Evolutionary conservation across 1,140 invertebrate genomes (phyloP).

Genomic region (Eciton burchellii): DNA sequence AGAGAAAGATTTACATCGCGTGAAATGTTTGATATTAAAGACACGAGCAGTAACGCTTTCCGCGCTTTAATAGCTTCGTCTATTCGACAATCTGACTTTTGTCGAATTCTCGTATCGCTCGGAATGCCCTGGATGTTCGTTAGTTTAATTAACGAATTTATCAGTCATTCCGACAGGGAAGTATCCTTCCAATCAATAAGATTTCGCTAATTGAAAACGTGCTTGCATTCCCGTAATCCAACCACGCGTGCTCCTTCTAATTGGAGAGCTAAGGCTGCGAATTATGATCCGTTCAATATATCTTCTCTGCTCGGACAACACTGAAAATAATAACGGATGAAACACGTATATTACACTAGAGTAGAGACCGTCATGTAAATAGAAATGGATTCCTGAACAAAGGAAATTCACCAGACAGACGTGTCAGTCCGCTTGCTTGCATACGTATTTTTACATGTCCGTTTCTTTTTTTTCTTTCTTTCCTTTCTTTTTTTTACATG

Average conservation of each 20-base stretch:
- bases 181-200: conserved; percentile 53
- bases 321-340: conserved; percentile 10
- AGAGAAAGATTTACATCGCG: not conserved
- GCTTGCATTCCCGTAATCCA: conserved; percentile 34
- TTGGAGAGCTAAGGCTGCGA: conserved; percentile 43
- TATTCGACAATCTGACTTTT: conserved; percentile 27
- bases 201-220: conserved; percentile 56
- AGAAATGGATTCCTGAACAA: no score
- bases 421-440: no score
- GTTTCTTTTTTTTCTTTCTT: no score
- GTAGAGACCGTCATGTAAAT: not conserved
- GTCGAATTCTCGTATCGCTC: conserved; percentile 8
- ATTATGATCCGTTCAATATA: conserved; percentile 40
- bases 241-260: conserved; percentile 24
- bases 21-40: not conserved
- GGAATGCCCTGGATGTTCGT: conserved; percentile 47
- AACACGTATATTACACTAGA: not conserved
- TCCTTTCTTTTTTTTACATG: no score
- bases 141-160: conserved; percentile 57
- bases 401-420: no score
- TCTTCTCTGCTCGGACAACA: conserved; percentile 19
- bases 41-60: not conserved
- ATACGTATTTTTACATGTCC: no score
- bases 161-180: conserved; percentile 21
- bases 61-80: conserved; percentile 18